These are phyloP conservation scores for Coenobita brevimanus DNA, from an alignment of 1,140 invertebrate genomes.

Conservation along the genomic window DNA sequence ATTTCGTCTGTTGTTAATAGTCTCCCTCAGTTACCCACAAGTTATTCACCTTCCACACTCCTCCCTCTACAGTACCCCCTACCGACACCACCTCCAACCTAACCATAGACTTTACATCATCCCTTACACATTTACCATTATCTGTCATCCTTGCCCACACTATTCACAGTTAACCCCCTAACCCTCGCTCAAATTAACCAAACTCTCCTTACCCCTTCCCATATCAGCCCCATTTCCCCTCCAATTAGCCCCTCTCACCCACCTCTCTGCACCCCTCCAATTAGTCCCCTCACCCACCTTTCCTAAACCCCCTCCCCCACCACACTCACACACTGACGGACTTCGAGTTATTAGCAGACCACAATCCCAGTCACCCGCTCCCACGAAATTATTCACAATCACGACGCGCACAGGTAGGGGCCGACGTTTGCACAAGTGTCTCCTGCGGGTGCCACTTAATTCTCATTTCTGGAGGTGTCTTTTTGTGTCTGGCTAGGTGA, in stretches of 20 bases:
- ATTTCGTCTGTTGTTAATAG: too few relatives aligned
- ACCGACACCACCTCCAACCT: too few relatives aligned
- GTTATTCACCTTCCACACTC: too few relatives aligned
- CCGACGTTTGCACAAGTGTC: constrained; percentile 28
- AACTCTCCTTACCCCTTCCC: too few relatives aligned
- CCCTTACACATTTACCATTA: too few relatives aligned
- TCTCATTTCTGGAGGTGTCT: constrained; percentile 34
- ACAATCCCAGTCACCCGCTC: constrained; percentile 21
- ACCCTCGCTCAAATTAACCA: too few relatives aligned
- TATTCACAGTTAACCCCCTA: too few relatives aligned
- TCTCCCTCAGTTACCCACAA: too few relatives aligned
- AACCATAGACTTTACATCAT: too few relatives aligned
- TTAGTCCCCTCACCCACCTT: neutral
- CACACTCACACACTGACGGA: constrained; percentile 4
- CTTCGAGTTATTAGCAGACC: constrained; percentile 25
- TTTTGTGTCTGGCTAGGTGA: neutral
- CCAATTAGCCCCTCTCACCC: neutral
- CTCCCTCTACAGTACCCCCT: too few relatives aligned
- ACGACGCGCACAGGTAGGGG: neutral
- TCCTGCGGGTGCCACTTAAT: constrained; percentile 21
- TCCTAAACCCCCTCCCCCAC: neutral
- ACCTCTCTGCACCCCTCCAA: neutral
- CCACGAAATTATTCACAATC: constrained; percentile 38
- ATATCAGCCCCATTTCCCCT: too few relatives aligned
- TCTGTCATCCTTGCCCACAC: too few relatives aligned